Conservation (phyloP, 2,888 invertebrate species). For the Hyposoter dolosus region DNA sequence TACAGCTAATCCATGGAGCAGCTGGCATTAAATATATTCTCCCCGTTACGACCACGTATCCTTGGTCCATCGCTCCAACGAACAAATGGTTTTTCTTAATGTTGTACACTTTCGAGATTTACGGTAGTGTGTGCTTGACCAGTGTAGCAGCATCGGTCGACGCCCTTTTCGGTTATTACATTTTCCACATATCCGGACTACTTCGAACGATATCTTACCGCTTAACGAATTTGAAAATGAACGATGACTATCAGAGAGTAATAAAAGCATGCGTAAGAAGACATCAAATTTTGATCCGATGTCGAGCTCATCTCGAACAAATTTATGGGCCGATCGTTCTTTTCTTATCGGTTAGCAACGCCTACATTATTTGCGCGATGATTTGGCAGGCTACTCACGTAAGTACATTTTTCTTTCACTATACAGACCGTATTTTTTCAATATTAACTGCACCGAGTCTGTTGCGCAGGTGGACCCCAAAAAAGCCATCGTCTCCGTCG, state of each 20-base stretch:
- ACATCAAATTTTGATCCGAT: slow-evolving; percentile 66
- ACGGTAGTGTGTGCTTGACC: slow-evolving; percentile 26
- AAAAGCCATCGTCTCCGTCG: slow-evolving; percentile 35
- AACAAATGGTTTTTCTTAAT: slow-evolving; percentile 65
- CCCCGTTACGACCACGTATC: slow-evolving; percentile 69
- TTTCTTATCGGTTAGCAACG: slow-evolving; percentile 68
- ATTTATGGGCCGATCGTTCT: slow-evolving; percentile 73
- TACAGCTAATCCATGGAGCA: slow-evolving; percentile 40
- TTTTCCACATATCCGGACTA: slow-evolving; percentile 72
- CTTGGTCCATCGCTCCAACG: slow-evolving; percentile 52
- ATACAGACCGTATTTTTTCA: neutral
- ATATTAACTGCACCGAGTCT: neutral
- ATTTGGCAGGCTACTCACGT: slow-evolving; percentile 73
- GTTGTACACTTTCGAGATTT: slow-evolving; percentile 65
- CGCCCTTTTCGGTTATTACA: slow-evolving; percentile 66
- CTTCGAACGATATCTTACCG: slow-evolving; percentile 68
- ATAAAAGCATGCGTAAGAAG: slow-evolving; percentile 64
- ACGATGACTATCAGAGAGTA: slow-evolving; percentile 49
- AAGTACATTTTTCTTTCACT: neutral
- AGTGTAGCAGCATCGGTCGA: slow-evolving; percentile 63
- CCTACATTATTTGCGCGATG: slow-evolving; percentile 72
- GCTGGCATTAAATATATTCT: slow-evolving; percentile 63
- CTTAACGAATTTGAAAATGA: slow-evolving; percentile 52
- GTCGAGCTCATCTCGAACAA: slow-evolving; percentile 65
- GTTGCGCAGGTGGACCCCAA: slow-evolving; percentile 9